phyloP scores from a whole-genome alignment of 2,797 vertebrate genomes.

The Aplochiton taeniatus region DNA sequence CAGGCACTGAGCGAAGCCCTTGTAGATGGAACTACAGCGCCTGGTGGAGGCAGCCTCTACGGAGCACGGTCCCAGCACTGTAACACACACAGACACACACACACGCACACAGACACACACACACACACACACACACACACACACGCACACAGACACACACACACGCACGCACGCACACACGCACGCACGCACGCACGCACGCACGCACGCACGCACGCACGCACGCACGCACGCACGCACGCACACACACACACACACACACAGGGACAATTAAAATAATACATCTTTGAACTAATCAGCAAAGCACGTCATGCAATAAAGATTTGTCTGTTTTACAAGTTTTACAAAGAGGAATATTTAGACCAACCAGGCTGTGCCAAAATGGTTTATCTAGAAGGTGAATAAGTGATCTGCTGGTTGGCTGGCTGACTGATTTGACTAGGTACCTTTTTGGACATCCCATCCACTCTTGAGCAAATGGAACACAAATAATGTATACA shows the following conservation, averaged over 20 bases:
- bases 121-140: background rate
- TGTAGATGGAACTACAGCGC: constrained; percentile 90
- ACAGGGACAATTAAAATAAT: background rate
- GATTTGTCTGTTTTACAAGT: background rate
- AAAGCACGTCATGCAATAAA: too few species aligned
- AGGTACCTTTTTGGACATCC: too few species aligned
- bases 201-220: background rate
- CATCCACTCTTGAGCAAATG: too few species aligned
- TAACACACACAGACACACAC: constrained; percentile 21
- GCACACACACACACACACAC: constrained; percentile 13
- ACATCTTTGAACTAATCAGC: too few species aligned
- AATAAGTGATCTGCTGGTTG: too few species aligned
- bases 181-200: constrained; percentile 2
- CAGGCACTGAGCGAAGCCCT: constrained; percentile 91
- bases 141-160: background rate
- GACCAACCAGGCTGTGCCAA: too few species aligned
- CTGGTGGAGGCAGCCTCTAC: constrained; percentile 70
- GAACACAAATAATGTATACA: too few species aligned
- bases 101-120: background rate
- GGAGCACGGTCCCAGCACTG: constrained; percentile 72
- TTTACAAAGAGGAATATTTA: too few species aligned
- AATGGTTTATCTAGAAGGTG: too few species aligned
- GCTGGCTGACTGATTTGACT: too few species aligned
- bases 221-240: background rate
- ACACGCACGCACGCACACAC: constrained; percentile 21